A percentile compares a stretch with the other conserved stretches of the same genome.
phyloP scores from a whole-genome alignment of 2,797 vertebrate genomes.

The Calcarius lapponicus region DNA sequence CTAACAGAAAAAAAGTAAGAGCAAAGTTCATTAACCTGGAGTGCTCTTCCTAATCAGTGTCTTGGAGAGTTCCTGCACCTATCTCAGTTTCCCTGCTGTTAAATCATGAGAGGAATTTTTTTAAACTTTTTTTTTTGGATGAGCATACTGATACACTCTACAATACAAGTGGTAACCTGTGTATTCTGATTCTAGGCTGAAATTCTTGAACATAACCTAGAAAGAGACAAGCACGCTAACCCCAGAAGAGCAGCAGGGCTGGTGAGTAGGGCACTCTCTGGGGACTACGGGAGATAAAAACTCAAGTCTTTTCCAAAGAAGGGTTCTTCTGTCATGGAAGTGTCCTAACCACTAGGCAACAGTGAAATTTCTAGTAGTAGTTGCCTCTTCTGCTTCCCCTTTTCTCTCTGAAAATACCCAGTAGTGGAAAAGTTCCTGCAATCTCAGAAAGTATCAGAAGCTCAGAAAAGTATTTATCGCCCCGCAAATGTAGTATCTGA shows the following conservation, averaged over 20 bases:
- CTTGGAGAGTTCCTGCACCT: not conserved
- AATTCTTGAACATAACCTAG: slow-evolving; percentile 24
- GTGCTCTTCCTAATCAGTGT: not conserved
- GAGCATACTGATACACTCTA: not conserved
- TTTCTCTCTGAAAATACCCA: not conserved
- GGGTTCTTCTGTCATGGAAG: not conserved
- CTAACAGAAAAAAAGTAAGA: not conserved
- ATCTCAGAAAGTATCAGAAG: not conserved
- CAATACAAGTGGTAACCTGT: not conserved
- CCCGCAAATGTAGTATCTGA: rapidly evolving
- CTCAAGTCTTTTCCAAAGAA: not conserved
- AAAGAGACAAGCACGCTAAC: slow-evolving; percentile 10
- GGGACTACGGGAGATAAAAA: not conserved
- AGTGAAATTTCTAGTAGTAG: not conserved
- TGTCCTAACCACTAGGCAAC: not conserved
- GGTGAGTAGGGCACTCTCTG: not conserved
- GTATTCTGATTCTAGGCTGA: slow-evolving; percentile 24
- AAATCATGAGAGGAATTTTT: not conserved
- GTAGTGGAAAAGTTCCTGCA: not conserved
- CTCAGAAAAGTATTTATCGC: not conserved
- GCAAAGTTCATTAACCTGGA: not conserved
- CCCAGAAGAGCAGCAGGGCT: not conserved
- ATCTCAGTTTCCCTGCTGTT: not conserved
- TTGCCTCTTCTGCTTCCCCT: not conserved
- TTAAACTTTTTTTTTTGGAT: not conserved